Evolutionary conservation across 2,888 invertebrate species (phyloP).

Genomic region (Aphodius sticticus): DNA sequence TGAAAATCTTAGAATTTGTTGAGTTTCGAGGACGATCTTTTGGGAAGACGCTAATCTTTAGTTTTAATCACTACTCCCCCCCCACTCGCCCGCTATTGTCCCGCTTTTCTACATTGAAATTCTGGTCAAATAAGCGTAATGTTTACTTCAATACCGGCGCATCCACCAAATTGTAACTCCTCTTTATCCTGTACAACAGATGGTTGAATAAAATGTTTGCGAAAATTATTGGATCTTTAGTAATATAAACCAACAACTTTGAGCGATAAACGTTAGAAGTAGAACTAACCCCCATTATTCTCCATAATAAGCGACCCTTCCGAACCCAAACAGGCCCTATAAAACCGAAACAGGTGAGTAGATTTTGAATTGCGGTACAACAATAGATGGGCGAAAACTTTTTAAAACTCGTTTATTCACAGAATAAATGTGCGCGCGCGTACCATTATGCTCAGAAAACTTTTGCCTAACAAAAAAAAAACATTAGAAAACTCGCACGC

Average conservation of each 20-base stretch:
- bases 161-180: no score
- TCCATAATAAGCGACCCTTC: background rate
- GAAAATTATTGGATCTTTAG: background rate
- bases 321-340: background rate
- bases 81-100: no score
- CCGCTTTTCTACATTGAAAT: no score
- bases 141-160: no score
- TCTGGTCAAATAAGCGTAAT: no score
- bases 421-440: background rate
- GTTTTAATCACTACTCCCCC: no score
- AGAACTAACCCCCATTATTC: background rate
- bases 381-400: background rate
- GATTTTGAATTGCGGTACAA: background rate
- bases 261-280: background rate
- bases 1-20: no score
- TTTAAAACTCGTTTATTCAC: background rate
- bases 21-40: no score
- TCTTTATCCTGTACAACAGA: no score
- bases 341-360: background rate
- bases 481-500: background rate
- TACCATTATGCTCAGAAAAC: background rate
- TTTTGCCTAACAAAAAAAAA: background rate
- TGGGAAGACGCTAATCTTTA: no score
- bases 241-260: background rate
- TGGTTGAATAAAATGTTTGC: no score